Evolutionary conservation across 2,113 vertebrate genomes (phyloP), one percentile per base, ranked within the genome.

Genomic region (Oryzias woworae): DNA sequence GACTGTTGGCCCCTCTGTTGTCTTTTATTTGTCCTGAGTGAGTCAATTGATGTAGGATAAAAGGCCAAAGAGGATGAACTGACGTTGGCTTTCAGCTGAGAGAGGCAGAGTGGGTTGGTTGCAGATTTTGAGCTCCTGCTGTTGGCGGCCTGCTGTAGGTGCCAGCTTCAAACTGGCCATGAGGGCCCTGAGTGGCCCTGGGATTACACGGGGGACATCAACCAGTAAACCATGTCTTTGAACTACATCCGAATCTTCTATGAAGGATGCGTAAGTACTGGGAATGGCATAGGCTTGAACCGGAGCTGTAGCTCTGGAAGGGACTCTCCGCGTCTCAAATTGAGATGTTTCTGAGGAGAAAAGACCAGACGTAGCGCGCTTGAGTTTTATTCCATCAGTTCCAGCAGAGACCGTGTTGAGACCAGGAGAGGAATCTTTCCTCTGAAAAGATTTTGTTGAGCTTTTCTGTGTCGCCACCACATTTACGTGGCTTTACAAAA

Each of bases 241-340:
- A 95, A 93, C 88, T 94, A 94, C 87, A 93, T 94, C 86, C 92
- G 87, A 84, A 95, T 93, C 88, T 94, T 95, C 92, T 95, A 92
- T 75, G 94, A 95, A 88, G 93, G 94, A 91, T 95, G 93, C 85
- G 93, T 94, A 84, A 95, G 94, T 95, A 28, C 26, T 28, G 26
- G 3, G 91, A 16, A 56, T 13, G 15, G 17, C 43, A 14, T 13
- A 24, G 47, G 17, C 51, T 4, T 18, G 5, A 7, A 18, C 7
- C 26, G 5, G 26, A 4, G 7, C 26, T 28, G 26, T 28, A 3
- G 26, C 26, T 7, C 26, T 28, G 26, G 5, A 28, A 28, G 26
- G 5, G 26, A 6, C 5, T 28, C 26, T 28, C 7, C 7, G 26
- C 26, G 5, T 36, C 36, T 13, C 36, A 36, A 36, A 36, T 3